A percentile compares a stretch with the other conserved stretches of the same genome.
Conservation (phyloP, 2,888 invertebrate genomes). For the Drosophila bunnanda region DNA sequence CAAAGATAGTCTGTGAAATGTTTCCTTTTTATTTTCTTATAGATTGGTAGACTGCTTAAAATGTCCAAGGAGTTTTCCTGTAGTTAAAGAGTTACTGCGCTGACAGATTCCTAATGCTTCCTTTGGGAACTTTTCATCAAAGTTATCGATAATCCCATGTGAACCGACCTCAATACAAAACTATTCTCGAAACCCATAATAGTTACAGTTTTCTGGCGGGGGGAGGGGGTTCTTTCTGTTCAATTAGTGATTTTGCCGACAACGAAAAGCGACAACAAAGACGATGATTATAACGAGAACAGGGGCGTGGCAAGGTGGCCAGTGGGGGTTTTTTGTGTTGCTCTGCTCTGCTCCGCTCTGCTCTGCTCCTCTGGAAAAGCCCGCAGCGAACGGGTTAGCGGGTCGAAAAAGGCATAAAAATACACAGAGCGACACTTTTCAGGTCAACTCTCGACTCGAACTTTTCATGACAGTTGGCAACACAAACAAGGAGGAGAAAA, state of each 20-base stretch:
- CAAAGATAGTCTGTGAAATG: constrained; percentile 17
- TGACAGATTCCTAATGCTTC: neutral
- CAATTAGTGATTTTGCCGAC: constrained; percentile 54
- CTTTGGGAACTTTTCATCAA: constrained; percentile 10
- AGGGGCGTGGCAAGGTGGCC: constrained; percentile 4
- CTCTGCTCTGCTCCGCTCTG: neutral
- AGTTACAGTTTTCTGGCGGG: neutral
- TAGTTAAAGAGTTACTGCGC: neutral
- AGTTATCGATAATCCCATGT: constrained; percentile 7
- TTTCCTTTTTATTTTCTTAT: neutral
- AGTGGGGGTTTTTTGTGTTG: neutral
- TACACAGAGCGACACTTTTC: constrained; percentile 53
- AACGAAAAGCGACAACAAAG: constrained; percentile 13
- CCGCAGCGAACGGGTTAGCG: constrained; percentile 6
- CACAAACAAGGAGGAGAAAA: constrained; percentile 36
- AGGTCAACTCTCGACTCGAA: constrained; percentile 75
- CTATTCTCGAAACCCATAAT: constrained; percentile 2
- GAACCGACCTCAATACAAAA: constrained; percentile 10
- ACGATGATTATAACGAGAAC: constrained; percentile 19
- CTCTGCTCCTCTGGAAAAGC: constrained; percentile 1
- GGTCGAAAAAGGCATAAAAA: constrained; percentile 31
- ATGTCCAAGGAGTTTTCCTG: neutral
- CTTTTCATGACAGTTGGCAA: constrained; percentile 74
- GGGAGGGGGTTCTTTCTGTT: constrained; percentile 31
- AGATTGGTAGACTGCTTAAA: neutral